phyloP scores from a whole-genome alignment of 2,113 vertebrate species.

The Poeciliopsis retropinna region DNA sequence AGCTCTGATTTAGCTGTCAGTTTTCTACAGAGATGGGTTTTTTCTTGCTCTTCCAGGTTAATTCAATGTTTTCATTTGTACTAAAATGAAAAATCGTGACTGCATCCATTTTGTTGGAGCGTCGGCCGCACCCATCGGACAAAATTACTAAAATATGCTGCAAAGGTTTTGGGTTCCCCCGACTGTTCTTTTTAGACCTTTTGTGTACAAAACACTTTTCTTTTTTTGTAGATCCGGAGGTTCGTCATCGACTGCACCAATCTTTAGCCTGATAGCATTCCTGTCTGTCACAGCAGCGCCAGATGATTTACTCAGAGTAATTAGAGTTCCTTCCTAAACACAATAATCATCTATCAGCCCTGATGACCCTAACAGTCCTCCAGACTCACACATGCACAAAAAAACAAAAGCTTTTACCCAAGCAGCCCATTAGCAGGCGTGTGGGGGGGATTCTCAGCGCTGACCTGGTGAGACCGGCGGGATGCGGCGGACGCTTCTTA shows the following conservation, averaged over 20 bases:
- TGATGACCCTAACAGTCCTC: conserved; percentile 17
- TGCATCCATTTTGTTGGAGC: too few species aligned
- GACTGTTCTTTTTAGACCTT: not conserved
- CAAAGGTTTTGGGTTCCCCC: not conserved
- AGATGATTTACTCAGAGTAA: conserved; percentile 51
- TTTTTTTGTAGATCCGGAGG: not conserved
- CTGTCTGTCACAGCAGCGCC: conserved; percentile 58
- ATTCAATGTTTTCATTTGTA: too few species aligned
- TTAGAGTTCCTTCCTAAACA: conserved; percentile 58
- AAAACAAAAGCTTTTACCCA: conserved; percentile 12
- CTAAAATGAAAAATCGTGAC: too few species aligned
- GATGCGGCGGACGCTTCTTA: conserved; percentile 53
- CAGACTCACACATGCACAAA: conserved; percentile 31
- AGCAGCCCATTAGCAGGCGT: conserved; percentile 3
- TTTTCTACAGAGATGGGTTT: too few species aligned
- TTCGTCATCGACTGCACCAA: not conserved
- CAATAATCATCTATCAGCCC: conserved; percentile 51
- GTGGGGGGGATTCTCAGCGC: conserved; percentile 19
- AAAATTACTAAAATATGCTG: too few species aligned
- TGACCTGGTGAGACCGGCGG: conserved; percentile 44
- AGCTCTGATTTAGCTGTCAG: too few species aligned
- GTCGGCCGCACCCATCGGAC: too few species aligned
- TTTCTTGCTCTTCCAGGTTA: too few species aligned
- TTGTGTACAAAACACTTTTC: not conserved
- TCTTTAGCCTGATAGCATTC: conserved; percentile 55